These are phyloP conservation scores for Drosophila quasianomalipes DNA, from an alignment of 2,888 invertebrate genomes.

Conservation along the genomic window DNA sequence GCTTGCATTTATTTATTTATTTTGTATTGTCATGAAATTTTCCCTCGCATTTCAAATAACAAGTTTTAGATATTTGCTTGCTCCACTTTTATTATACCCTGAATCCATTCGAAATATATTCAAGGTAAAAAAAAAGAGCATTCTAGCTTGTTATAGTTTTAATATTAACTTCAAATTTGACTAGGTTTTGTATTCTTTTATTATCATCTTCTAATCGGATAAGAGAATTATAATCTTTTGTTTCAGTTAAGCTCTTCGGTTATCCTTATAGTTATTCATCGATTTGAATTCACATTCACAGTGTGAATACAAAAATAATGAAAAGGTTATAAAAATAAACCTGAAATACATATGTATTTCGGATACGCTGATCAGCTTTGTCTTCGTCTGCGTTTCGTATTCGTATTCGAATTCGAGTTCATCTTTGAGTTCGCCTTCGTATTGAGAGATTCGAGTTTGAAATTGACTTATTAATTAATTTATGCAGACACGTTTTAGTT, in stretches of 20 bases:
- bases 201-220: background rate
- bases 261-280: constrained; percentile 49
- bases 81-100: background rate
- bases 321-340: constrained; percentile 23
- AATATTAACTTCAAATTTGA: background rate
- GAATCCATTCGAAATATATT: background rate
- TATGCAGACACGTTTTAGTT: constrained; percentile 85
- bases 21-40: background rate
- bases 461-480: constrained; percentile 84
- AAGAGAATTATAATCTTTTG: constrained; percentile 1
- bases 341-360: constrained; percentile 29
- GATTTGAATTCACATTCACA: constrained; percentile 22
- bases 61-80: constrained; percentile 1
- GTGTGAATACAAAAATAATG: constrained; percentile 15
- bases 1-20: constrained; percentile 5
- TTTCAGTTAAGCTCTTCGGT: constrained; percentile 7
- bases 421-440: constrained; percentile 27
- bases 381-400: constrained; percentile 14
- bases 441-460: constrained; percentile 40
- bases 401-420: constrained; percentile 14
- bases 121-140: background rate
- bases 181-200: background rate
- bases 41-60: background rate
- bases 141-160: background rate
- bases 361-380: constrained; percentile 30